A percentile compares a stretch with the other conserved stretches of the same genome.
Evolutionary conservation across 1,140 invertebrate species (phyloP).

Genomic region (Aphidius gifuensis): DNA sequence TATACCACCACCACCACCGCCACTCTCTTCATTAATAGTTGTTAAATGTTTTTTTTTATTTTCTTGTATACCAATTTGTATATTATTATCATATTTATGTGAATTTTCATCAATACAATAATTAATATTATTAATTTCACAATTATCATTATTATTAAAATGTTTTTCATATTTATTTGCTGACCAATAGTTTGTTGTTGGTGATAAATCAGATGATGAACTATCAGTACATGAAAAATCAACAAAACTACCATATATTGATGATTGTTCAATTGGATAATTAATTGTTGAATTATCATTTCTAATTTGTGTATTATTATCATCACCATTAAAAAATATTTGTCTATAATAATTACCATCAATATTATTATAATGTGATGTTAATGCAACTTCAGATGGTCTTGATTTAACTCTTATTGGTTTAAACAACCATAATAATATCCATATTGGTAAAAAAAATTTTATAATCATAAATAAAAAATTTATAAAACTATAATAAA

Average conservation of each 20-base stretch:
- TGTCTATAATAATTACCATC: conserved; percentile 38
- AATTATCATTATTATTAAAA: conserved; percentile 30
- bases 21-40: conserved; percentile 37
- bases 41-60: conserved; percentile 30
- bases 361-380: conserved; percentile 41
- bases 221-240: conserved; percentile 40
- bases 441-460: conserved; percentile 57
- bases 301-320: conserved; percentile 12
- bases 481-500: conserved; percentile 54
- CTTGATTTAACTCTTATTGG: conserved; percentile 43
- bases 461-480: conserved; percentile 52
- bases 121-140: conserved; percentile 32
- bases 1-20: conserved; percentile 25
- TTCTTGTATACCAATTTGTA: conserved; percentile 21
- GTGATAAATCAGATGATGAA: conserved; percentile 36
- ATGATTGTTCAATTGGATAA: conserved; percentile 32
- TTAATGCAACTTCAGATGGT: conserved; percentile 43
- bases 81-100: conserved; percentile 33
- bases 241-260: conserved; percentile 35
- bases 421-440: conserved; percentile 56
- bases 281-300: conserved; percentile 32
- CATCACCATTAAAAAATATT: conserved; percentile 35
- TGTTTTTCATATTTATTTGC: conserved; percentile 34
- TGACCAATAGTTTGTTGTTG: conserved; percentile 33
- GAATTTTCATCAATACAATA: conserved; percentile 35